Evolutionary conservation across 2,113 vertebrate species (phyloP).

Genomic region (Lipotes vexillifer): DNA sequence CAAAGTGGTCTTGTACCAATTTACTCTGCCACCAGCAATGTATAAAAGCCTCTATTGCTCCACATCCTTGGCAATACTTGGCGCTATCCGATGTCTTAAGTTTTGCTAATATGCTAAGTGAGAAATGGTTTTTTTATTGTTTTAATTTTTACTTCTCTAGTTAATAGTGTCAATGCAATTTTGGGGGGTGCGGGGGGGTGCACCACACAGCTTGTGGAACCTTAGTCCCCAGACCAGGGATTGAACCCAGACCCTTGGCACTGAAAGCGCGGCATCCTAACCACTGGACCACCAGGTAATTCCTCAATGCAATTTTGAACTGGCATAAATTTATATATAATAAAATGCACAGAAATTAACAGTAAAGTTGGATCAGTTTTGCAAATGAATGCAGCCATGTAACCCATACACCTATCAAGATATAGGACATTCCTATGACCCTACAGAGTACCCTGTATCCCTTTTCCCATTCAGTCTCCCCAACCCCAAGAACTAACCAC

Average conservation of each 20-base stretch:
- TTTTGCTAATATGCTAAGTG: not conserved
- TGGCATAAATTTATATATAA: not conserved
- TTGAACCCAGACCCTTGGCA: not conserved
- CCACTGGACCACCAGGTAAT: not conserved
- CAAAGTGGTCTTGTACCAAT: not conserved
- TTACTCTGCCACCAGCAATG: not conserved
- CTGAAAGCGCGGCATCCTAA: not conserved
- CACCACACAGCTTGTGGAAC: not conserved
- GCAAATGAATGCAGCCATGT: not conserved
- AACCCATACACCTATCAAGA: not conserved
- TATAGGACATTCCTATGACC: not conserved
- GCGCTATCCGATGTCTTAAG: not conserved
- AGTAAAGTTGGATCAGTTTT: not conserved
- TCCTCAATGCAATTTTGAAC: not conserved
- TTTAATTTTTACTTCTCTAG: constrained; percentile 7
- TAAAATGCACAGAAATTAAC: constrained; percentile 1
- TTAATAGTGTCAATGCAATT: not conserved
- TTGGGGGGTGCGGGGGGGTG: fast-evolving
- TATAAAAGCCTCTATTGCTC: not conserved
- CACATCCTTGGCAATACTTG: not conserved
- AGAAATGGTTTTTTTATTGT: not conserved
- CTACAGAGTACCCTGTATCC: not conserved
- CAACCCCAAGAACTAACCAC: not conserved
- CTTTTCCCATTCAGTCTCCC: not conserved
- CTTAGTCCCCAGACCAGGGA: not conserved